Conservation (phyloP, 2,113 vertebrate species). For the Chionis minor region DNA sequence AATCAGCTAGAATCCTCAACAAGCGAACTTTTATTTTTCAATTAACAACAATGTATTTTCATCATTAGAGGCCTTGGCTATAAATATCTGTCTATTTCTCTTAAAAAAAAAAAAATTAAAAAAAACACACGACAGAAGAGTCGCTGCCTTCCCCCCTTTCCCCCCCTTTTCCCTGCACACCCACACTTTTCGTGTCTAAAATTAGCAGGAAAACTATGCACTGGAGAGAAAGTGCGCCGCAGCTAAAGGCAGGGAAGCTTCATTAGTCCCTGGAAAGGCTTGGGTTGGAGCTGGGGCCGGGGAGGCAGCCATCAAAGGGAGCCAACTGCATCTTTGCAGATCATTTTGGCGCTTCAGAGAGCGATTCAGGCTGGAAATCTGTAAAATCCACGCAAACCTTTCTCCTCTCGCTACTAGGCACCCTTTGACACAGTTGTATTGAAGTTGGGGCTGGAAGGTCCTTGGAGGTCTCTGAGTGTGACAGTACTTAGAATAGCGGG, state of each 20-base stretch:
- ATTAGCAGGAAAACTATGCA: constrained; percentile 48
- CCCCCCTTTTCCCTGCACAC: background rate
- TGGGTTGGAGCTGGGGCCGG: background rate
- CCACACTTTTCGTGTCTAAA: constrained; percentile 62
- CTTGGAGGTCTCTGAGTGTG: constrained; percentile 86
- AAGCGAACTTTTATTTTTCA: background rate
- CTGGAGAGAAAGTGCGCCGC: constrained; percentile 33
- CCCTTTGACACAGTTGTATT: constrained; percentile 81
- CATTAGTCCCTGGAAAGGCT: constrained; percentile 18
- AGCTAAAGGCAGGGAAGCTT: constrained; percentile 34
- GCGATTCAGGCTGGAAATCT: constrained; percentile 67
- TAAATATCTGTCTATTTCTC: constrained; percentile 54
- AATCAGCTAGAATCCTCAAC: constrained; percentile 9
- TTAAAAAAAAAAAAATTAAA: background rate
- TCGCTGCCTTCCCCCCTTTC: background rate
- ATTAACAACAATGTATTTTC: constrained; percentile 36
- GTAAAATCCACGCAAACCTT: constrained; percentile 68
- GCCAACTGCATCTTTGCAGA: constrained; percentile 44
- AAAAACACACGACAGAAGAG: background rate
- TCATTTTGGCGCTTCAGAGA: constrained; percentile 58
- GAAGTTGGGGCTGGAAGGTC: constrained; percentile 83
- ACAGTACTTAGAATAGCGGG: constrained; percentile 97
- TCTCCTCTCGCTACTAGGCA: constrained; percentile 64
- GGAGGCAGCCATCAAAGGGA: background rate
- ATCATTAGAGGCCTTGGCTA: constrained; percentile 40